Evolutionary conservation across 2,888 invertebrate species (phyloP), one percentile per base, ranked within the genome.

Genomic region (Cataglyphis cursor): DNA sequence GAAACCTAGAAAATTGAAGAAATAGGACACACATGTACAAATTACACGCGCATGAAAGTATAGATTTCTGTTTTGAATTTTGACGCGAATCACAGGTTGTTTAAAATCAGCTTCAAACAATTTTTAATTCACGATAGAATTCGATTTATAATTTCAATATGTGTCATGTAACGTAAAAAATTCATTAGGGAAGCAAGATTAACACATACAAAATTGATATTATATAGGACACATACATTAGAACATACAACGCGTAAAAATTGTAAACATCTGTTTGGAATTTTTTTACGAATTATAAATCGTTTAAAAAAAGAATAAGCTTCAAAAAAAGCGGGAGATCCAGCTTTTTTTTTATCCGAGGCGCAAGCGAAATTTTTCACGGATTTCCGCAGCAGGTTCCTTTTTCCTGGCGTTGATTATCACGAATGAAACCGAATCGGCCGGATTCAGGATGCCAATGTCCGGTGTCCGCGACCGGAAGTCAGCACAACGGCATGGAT

Each of bases 401-500:
- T 70, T 70, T 18, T 57, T 18, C 38, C 80, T 57, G 61, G 9
- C 3, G 8, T 54, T 66, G 78, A 81, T 86, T 88, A 88, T 88
- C 90, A 84, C 86, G 68, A 74, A 72, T 59, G 75, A 66, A 59
- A 75, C 78, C 76, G 83, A 88, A 85, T 76, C 83, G 83, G 84
- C 88, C 90, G 90, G 91, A 92, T 92, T 87, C 90, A 90, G 90
- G 89, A 88, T 91, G 88, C 81, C 80, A 89, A 88, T 90, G 92
- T 92, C 90, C 92, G 92, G 92, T 92, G 81, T 90, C 87, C 84
- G 84, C 72, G 87, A 82, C 88, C 90, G 93, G 93, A 93, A 91
- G 84, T 84, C 85, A 72, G 12, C 24, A 82, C 76, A 66, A 74
- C 78, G 82, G 78, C 85, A 81, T 82, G 90, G 81, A 89, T 87